phyloP scores from a whole-genome alignment of 2,888 invertebrate species.

The Theristus sp. region DNA sequence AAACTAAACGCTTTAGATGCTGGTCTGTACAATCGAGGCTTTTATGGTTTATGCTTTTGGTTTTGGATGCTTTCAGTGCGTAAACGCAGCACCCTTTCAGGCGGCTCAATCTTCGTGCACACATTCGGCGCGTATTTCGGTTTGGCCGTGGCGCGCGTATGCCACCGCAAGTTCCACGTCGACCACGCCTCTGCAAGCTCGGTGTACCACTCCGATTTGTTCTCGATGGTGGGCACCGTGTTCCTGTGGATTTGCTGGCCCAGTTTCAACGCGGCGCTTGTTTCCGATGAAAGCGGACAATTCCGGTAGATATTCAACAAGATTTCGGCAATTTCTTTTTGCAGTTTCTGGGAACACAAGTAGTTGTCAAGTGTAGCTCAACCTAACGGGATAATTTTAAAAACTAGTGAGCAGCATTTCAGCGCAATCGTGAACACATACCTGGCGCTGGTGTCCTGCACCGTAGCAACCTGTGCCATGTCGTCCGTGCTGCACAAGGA shows the following conservation, averaged over 20 bases:
- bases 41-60: no score
- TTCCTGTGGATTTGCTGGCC: conserved; percentile 36
- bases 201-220: conserved; percentile 63
- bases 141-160: conserved; percentile 52
- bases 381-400: no score
- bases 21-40: conserved; percentile 6
- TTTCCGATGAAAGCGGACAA: not conserved
- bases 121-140: conserved; percentile 87
- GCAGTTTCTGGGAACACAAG: no score
- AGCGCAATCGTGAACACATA: conserved; percentile 32
- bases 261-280: conserved; percentile 31
- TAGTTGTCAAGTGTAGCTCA: no score
- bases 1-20: conserved; percentile 5
- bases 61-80: no score
- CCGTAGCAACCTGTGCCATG: conserved; percentile 27
- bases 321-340: no score
- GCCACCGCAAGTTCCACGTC: conserved; percentile 26
- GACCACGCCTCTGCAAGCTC: conserved; percentile 42
- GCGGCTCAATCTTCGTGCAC: conserved; percentile 79
- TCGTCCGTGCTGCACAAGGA: conserved; percentile 47
- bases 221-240: conserved; percentile 67
- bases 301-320: no score
- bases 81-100: no score
- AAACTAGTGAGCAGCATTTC: no score
- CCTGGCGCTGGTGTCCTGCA: conserved; percentile 28